A percentile compares a stretch with the other conserved stretches of the same genome.
Evolutionary conservation across 1,140 invertebrate species (phyloP).

Genomic region (Meloidogyne hapla): DNA sequence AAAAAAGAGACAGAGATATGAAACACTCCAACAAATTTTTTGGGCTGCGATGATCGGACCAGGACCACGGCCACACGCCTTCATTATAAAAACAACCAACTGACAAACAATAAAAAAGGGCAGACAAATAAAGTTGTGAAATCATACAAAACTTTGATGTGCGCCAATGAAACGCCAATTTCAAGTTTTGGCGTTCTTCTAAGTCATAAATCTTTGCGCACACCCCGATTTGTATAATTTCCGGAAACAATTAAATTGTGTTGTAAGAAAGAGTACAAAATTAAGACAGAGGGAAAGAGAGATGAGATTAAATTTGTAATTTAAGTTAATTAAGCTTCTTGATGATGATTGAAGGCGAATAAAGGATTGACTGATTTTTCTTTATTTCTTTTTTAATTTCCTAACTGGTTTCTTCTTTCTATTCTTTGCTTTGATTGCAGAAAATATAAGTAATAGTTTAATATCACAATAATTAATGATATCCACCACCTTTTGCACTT

Average conservation of each 20-base stretch:
- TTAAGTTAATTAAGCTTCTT: neutral
- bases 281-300: neutral
- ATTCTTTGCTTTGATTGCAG: no score
- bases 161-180: neutral
- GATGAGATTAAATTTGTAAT: neutral
- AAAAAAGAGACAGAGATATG: neutral
- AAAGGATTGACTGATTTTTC: neutral
- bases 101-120: neutral
- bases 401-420: neutral
- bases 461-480: neutral
- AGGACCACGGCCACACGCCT: neutral
- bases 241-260: no score
- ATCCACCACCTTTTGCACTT: slow-evolving; percentile 32
- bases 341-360: neutral
- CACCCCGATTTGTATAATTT: neutral
- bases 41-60: neutral
- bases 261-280: neutral
- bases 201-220: neutral
- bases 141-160: neutral
- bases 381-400: neutral
- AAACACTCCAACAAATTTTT: neutral
- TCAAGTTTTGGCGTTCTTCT: neutral
- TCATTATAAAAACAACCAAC: neutral
- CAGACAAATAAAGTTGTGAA: neutral
- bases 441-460: neutral